phyloP scores from a whole-genome alignment of 2,113 vertebrate species.

The Agapornis roseicollis region DNA sequence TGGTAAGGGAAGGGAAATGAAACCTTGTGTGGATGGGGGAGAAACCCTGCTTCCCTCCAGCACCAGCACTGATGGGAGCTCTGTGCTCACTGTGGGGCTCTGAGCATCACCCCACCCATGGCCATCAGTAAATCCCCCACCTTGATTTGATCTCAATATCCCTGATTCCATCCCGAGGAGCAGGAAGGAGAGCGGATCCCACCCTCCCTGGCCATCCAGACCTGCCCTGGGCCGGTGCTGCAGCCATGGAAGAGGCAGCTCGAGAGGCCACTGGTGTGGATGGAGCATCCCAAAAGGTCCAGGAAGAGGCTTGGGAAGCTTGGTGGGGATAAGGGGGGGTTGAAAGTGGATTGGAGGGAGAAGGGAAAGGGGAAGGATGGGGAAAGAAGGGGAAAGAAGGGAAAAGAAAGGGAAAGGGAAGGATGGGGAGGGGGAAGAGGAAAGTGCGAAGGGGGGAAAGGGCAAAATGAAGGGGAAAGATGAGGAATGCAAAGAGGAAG shows the following conservation, averaged over 20 bases:
- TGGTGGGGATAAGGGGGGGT: neutral
- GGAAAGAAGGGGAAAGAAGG: too few species aligned
- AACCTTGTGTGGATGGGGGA: neutral
- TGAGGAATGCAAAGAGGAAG: neutral
- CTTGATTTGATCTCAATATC: neutral
- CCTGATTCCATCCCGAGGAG: neutral
- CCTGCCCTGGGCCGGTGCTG: neutral
- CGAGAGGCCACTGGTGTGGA: neutral
- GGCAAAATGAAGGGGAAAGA: too few species aligned
- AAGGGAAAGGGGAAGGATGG: neutral
- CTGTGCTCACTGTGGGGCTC: too few species aligned
- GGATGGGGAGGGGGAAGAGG: too few species aligned
- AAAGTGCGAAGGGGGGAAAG: neutral
- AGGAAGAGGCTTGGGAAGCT: neutral
- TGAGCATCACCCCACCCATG: accelerated
- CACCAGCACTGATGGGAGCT: neutral
- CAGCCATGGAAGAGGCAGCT: neutral
- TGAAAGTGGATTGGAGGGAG: neutral
- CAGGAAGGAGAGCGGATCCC: neutral
- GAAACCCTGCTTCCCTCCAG: neutral
- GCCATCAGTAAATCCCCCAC: neutral
- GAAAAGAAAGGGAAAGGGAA: too few species aligned
- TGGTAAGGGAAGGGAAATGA: neutral
- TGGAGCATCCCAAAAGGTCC: neutral
- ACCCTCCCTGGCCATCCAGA: neutral